Evolutionary conservation across 2,113 vertebrate species (phyloP).

Genomic region (Nymphicus hollandicus): DNA sequence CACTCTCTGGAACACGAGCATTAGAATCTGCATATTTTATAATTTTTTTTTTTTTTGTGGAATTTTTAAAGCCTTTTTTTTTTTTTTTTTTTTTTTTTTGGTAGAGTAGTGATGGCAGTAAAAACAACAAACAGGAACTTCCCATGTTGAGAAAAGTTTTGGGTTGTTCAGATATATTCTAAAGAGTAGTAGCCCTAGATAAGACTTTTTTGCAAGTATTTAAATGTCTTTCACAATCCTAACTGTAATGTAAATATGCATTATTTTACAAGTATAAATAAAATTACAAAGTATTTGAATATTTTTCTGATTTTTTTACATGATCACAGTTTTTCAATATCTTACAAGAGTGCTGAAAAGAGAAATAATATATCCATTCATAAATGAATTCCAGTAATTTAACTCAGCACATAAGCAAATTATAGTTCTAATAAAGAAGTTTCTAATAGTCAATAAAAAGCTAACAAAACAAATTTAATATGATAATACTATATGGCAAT

Average conservation of each 20-base stretch:
- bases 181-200: background rate
- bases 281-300: background rate
- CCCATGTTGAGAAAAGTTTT: background rate
- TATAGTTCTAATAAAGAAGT: background rate
- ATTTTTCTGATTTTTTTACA: background rate
- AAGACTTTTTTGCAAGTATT: background rate
- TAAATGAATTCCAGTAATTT: background rate
- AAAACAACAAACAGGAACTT: background rate
- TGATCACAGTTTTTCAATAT: background rate
- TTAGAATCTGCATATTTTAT: background rate
- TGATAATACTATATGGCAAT: background rate
- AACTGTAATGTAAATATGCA: background rate
- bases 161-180: background rate
- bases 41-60: background rate
- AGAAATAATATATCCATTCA: background rate
- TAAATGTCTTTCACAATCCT: background rate
- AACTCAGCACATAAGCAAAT: rapidly evolving
- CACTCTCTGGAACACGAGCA: background rate
- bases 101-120: background rate
- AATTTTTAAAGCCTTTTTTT: background rate
- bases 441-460: background rate
- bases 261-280: background rate
- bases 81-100: no score
- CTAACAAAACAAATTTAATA: background rate
- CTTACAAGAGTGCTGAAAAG: background rate